Evolutionary conservation across 1,140 invertebrate genomes (phyloP), one percentile per base, ranked within the genome.

Genomic region (Orussus abietinus): DNA sequence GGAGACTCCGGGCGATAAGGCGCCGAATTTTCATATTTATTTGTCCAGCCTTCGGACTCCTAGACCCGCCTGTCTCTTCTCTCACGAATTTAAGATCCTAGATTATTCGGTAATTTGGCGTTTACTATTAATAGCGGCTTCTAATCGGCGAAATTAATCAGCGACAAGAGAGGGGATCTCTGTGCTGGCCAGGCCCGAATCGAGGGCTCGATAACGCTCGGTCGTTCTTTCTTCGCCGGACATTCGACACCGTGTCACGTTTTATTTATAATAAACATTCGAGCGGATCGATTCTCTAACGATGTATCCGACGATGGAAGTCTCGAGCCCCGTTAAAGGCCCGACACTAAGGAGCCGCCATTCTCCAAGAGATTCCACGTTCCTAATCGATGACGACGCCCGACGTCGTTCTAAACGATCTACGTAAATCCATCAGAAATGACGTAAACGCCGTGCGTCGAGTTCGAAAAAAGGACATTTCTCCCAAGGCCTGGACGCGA

Each of bases 401-500:
- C n/a, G n/a, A n/a, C n/a, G n/a, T n/a, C n/a, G n/a, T n/a, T n/a
- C n/a, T n/a, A n/a, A n/a, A n/a, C n/a, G n/a, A n/a, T n/a, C n/a
- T n/a, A n/a, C n/a, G n/a, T n/a, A n/a, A n/a, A n/a, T n/a, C 11
- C 40, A 29, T 47, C 17, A 13, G 25, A 30, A 10, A 30, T n/a
- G 13, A 12, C 15, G 13, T 29, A 38, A 18, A 36, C 22, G 18
- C 26, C 31, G 20, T 14, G 30, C 22, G 21, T 38, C 46, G 29
- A 50, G 43, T 46, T 45, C 39, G 54, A 55, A 51, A 50, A 55
- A 55, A n/a, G n/a, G n/a, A n/a, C n/a, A n/a, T n/a, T n/a, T n/a
- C n/a, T n/a, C n/a, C n/a, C n/a, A n/a, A n/a, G n/a, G n/a, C n/a
- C n/a, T n/a, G n/a, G n/a, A n/a, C n/a, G n/a, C n/a, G n/a, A n/a